phyloP scores from a whole-genome alignment of 2,797 vertebrate genomes.

The Chaetophractus vellerosus region DNA sequence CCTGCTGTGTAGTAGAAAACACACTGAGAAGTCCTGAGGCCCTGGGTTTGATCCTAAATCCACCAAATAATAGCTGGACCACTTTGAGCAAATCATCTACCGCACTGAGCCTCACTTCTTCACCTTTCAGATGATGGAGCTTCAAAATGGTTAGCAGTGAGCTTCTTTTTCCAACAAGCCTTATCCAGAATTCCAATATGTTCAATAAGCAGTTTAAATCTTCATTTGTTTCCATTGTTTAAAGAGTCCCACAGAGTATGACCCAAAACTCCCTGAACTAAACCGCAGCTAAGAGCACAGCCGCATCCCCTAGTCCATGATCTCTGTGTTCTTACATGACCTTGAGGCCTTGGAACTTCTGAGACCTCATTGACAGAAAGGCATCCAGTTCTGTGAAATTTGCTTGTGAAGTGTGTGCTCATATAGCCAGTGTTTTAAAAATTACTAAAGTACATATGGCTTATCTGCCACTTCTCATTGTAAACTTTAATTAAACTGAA shows the following conservation, averaged over 20 bases:
- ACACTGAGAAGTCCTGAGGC: fast-evolving
- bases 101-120: background rate
- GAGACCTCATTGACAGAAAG: background rate
- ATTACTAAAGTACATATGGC: background rate
- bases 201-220: background rate
- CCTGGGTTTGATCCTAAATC: background rate
- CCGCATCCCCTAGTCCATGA: background rate
- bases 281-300: background rate
- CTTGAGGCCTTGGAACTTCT: background rate
- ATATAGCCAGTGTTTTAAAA: background rate
- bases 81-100: background rate
- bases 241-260: background rate
- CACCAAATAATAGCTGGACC: background rate
- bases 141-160: background rate
- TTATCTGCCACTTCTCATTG: background rate
- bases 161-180: background rate
- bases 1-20: background rate
- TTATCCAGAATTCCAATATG: background rate
- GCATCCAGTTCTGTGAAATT: background rate
- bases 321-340: fast-evolving
- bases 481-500: background rate
- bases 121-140: background rate
- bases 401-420: background rate
- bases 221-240: too few species aligned
- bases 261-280: background rate